A percentile compares a stretch with the other conserved stretches of the same genome.
These are phyloP conservation scores for Zaprionus kolodkinae DNA, from an alignment of 1,140 invertebrate genomes.

Conservation along the genomic window DNA sequence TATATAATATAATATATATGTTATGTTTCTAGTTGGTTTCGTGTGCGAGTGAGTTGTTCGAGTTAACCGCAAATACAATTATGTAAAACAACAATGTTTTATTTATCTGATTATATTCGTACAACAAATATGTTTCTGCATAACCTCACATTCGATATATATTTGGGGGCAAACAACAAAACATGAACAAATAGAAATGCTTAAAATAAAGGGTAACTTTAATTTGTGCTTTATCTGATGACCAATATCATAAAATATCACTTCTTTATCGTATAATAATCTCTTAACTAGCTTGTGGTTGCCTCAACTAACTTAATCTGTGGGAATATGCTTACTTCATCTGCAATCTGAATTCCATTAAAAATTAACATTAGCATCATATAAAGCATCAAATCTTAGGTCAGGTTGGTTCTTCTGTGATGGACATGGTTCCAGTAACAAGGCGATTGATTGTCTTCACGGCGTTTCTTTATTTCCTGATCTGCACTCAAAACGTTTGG, in stretches of 20 bases:
- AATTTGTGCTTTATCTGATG: background rate
- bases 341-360: background rate
- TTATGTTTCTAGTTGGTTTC: slow-evolving; percentile 49
- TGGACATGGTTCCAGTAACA: background rate
- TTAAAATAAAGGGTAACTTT: slow-evolving; percentile 1
- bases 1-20: too few relatives aligned
- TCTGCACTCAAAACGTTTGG: slow-evolving; percentile 22
- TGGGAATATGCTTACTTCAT: background rate
- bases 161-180: background rate
- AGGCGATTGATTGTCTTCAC: background rate
- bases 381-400: background rate
- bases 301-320: background rate
- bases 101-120: background rate
- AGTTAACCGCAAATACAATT: slow-evolving; percentile 43
- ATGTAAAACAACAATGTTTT: slow-evolving; percentile 20
- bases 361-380: background rate
- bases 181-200: background rate
- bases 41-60: slow-evolving; percentile 32
- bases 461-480: slow-evolving; percentile 11
- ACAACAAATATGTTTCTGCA: background rate
- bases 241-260: background rate
- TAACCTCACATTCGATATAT: background rate
- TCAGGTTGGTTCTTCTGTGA: background rate
- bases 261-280: background rate
- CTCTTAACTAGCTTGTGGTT: background rate